Conservation (phyloP, 2,888 invertebrate species). For the Apodemia mormo region DNA sequence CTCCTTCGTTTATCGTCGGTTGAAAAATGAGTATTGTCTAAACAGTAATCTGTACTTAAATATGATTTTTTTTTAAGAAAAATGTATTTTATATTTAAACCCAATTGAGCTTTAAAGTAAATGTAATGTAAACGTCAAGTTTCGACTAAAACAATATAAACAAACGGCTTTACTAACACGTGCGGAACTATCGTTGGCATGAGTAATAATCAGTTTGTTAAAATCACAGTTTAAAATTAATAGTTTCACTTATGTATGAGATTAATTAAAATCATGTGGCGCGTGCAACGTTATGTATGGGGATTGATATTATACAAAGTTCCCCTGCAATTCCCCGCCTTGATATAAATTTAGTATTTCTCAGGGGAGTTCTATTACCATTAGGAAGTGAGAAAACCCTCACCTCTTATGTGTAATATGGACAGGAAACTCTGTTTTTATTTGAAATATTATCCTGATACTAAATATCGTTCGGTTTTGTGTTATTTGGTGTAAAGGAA, state of each 20-base stretch:
- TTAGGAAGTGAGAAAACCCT: conserved; percentile 64
- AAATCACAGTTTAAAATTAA: background rate
- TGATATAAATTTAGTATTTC: conserved; percentile 53
- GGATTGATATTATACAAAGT: conserved; percentile 16
- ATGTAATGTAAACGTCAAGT: background rate
- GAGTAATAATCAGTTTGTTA: background rate
- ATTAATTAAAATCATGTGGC: conserved; percentile 16
- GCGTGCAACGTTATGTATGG: background rate
- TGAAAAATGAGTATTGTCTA: too few species aligned
- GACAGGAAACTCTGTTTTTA: conserved; percentile 45
- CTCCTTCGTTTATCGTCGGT: too few species aligned
- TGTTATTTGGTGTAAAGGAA: too few species aligned
- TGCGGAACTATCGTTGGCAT: conserved; percentile 21
- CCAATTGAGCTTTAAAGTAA: background rate
- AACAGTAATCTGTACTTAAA: too few species aligned
- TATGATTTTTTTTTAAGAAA: too few species aligned
- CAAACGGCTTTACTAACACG: conserved; percentile 6
- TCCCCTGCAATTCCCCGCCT: background rate
- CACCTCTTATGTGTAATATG: conserved; percentile 40
- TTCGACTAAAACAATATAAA: background rate
- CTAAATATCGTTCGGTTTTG: conserved; percentile 23
- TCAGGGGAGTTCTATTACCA: conserved; percentile 63
- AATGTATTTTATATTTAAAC: too few species aligned
- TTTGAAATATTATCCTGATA: conserved; percentile 39
- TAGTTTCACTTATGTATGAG: conserved; percentile 9